Base-by-base conservation (phyloP, 2,888 invertebrate species). In the Caenorhabditis doughertyi region DNA sequence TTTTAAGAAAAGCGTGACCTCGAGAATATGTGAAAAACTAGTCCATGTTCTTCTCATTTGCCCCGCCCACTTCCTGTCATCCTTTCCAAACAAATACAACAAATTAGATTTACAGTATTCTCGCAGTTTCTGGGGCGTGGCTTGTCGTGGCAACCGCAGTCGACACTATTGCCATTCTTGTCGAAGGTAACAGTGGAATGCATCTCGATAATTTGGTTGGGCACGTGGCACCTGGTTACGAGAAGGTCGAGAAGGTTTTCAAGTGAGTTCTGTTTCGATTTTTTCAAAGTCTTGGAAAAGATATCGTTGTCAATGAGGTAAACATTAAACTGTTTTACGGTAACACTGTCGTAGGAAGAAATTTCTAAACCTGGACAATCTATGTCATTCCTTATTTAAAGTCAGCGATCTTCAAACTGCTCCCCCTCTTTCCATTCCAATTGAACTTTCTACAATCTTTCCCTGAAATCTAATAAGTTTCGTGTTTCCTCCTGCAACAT, bases 191-290 rank as follows among this genome's bases (percentile, higher is more conserved):
- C 25, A 51, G 51, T 25, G 35, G 23, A 27, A 72, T 79, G 82
- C 65, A 83, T 44, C 81, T 88, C 53, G 88, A 88, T 72, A 88
- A 88, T 70, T 72, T 88, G 18, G 79, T 82, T 42, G 89, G 89
- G 64, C 71, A 84, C 58, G 85, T 85, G 18, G 81, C 83, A n/a
- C 89, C 90, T n/a, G 84, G 86, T n/a, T 95, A 95, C 92, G 88
- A 87, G 55, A 89, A 89, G 79, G 90, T 90, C 53, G 89, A 89
- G 80, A 88, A 90, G 64, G 85, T 89, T 23, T 90, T 90, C 83
- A 81, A 85, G 90, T 90, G 65, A 81, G 86, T 64, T 53, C 27
- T 18, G 29, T 11, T 44, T 23, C 16, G 23, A 29, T 13, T 4
- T 27, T n/a, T n/a, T 29, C 2, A 18, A 8, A 47, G 2, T 47